phyloP scores from a whole-genome alignment of 1,140 invertebrate genomes.

The Lanistes nyassanus region DNA sequence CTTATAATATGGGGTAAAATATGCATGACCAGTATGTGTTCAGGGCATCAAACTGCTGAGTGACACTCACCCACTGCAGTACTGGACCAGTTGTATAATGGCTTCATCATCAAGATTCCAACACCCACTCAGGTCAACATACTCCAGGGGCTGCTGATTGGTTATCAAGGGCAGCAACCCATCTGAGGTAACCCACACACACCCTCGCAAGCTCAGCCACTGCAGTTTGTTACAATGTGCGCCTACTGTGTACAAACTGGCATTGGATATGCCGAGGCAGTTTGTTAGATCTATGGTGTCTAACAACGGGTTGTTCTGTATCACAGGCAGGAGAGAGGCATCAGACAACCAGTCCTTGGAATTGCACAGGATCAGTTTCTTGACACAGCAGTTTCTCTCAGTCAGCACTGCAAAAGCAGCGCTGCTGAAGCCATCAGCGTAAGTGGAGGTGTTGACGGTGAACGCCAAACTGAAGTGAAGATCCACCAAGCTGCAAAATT shows the following conservation, averaged over 20 bases:
- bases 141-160: conserved; percentile 51
- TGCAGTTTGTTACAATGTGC: conserved; percentile 47
- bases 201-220: conserved; percentile 53
- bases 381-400: conserved; percentile 37
- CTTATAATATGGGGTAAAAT: no score
- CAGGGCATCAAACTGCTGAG: no score
- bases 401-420: conserved; percentile 50
- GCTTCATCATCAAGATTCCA: conserved; percentile 65
- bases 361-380: conserved; percentile 52
- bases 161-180: conserved; percentile 52
- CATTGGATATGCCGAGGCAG: conserved; percentile 56
- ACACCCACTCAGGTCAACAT: conserved; percentile 64
- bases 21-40: no score
- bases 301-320: conserved; percentile 51
- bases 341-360: conserved; percentile 63
- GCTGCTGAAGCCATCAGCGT: conserved; percentile 39
- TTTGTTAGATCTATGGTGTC: conserved; percentile 55
- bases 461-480: conserved; percentile 44
- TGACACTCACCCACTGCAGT: conserved; percentile 53
- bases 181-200: conserved; percentile 62
- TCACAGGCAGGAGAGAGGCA: conserved; percentile 51
- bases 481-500: conserved; percentile 40
- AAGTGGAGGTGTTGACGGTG: conserved; percentile 41
- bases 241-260: conserved; percentile 52
- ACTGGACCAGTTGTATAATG: conserved; percentile 47